Base-by-base conservation (phyloP, 2,888 invertebrate genomes). In the Timema cristinae region DNA sequence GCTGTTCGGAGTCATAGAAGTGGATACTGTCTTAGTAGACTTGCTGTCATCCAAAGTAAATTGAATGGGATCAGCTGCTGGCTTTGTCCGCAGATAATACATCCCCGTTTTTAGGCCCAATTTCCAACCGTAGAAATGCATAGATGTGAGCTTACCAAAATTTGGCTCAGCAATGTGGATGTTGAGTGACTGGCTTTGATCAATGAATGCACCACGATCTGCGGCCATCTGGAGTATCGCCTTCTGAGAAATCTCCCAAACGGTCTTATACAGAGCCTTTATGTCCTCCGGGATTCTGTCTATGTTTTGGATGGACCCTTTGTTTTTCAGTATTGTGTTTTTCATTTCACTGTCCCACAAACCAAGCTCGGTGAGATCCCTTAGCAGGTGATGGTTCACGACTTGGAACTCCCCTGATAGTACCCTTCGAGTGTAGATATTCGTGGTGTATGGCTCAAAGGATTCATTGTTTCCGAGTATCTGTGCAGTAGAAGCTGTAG, bases 391-490 rank as follows among this genome's bases (percentile, higher is more conserved):
- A 77, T 96, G 97, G 82, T 99, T 99, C 0, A 99, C 97, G 47
- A 98, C 89, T 84, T 86, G 79, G 80, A 97, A 98, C 84, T 98
- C 97, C 0, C 98, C 98, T 5, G 97, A 97, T 7, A 98, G 84
- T 0, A 99, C 98, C 68, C 97, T 86, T 76, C 98, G 86, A 32
- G 93, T 91, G 82, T 98, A 99, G 77, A 99, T 95, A 81, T 99
- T 99, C 52, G 95, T 97, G 0, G 98, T 98, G 82, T 98, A 99
- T 0, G 99, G 95, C 83, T 99, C 99, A 79, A 98, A 93, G 0
- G 97, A 95, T 82, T 99, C 98, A 81, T 98, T 99, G 81, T 99
- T 99, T 16, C 99, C 99, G 66, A 99, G 88, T 79, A 99, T 99
- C 84, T 99, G 98, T 5, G 99, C 98, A 0, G 98, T 99, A 0